Conservation (phyloP, 2,113 vertebrate species). For the Elephas maximus region DNA sequence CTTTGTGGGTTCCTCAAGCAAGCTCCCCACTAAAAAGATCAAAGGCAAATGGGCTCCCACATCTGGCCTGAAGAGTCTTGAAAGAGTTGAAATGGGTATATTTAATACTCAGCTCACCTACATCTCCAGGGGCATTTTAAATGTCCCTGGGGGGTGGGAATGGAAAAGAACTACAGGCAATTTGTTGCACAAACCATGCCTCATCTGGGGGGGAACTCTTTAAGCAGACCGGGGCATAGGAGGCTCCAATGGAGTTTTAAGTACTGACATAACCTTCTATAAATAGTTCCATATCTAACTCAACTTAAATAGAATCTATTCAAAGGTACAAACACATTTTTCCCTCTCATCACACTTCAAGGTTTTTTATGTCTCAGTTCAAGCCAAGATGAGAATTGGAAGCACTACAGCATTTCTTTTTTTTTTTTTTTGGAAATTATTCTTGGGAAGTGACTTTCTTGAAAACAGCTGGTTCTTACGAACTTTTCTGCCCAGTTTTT, state of each 20-base stretch:
- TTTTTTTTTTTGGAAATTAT: slow-evolving; percentile 34
- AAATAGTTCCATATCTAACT: neutral
- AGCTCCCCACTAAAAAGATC: neutral
- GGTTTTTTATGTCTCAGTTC: neutral
- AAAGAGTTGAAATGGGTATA: neutral
- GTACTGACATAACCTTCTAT: neutral
- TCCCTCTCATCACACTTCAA: slow-evolving; percentile 45
- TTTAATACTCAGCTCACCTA: neutral
- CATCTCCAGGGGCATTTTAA: neutral
- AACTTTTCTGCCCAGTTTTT: slow-evolving; percentile 64
- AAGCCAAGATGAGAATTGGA: slow-evolving; percentile 65
- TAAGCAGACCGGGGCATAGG: rapidly evolving
- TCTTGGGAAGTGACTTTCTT: slow-evolving; percentile 25
- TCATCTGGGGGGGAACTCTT: rapidly evolving
- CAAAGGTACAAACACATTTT: slow-evolving; percentile 49
- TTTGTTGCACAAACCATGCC: rapidly evolving
- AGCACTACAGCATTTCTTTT: neutral
- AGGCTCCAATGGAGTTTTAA: neutral
- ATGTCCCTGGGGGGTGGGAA: neutral
- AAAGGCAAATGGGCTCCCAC: neutral
- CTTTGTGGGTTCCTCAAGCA: neutral
- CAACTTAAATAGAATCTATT: neutral
- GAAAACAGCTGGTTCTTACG: slow-evolving; percentile 31
- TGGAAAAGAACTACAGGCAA: neutral
- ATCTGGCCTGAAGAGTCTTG: neutral